Base-by-base conservation (phyloP, 2,113 vertebrate genomes). In the Lepus americanus region DNA sequence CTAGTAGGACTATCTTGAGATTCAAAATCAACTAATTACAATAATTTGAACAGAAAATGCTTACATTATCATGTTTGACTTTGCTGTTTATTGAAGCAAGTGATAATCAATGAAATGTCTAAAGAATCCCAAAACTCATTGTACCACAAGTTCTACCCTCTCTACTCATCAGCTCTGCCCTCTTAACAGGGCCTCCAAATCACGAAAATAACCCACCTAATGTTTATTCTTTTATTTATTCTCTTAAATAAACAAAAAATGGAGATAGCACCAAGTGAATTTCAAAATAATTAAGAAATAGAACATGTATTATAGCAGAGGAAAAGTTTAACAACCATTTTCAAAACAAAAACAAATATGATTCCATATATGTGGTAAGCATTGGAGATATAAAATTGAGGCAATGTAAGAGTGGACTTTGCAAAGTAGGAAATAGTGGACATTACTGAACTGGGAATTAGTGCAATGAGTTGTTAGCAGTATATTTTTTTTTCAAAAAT, bases 11-110 rank as follows among this genome's bases (percentile, higher is more conserved):
- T 17, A 76, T 51, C 20, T 49, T 83, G 29, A 89, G 3, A 2
- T 29, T 95, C n/a, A 77, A 94, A 69, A 77, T 94, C 19, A 87
- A 84, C 16, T 59, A 88, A 94, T 39, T 33, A 79, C 87, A 92
- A 88, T 87, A 53, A 73, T 87, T 88, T 74, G 12, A 33, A 13
- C 64, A 69, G 20, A 29, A 83, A 88, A 79, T 66, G 11, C 8
- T 87, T 72, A 19, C 53, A 51, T 5, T 70, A 51, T 2, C 78
- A 23, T 72, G 84, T 93, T 14, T 89, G 29, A 49, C 74, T 73
- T 82, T 53, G 1, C 22, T 72, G 12, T 5, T 19, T 44, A 39
- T 31, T 49, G 33, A 90, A 76, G 70, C 87, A 8, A 66, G 3
- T 1, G 4, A 27, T 74, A 29, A 72, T 44, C 59, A 77, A 16